These are phyloP conservation scores for Pentamera pediparva DNA, from an alignment of 53 echinoderm and acorn worm genomes.

Conservation along the genomic window DNA sequence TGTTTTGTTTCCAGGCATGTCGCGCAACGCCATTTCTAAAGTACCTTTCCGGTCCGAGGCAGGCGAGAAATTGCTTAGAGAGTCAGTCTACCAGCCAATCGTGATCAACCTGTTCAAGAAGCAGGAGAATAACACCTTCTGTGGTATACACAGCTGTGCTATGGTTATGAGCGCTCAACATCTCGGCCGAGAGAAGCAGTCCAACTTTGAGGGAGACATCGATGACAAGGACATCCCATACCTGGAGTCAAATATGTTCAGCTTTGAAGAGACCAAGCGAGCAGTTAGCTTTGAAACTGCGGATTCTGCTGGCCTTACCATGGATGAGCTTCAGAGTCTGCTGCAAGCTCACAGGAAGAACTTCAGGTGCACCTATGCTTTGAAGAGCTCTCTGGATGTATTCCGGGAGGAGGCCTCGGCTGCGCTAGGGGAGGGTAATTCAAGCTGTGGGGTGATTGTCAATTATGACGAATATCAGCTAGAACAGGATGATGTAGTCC, in stretches of 20 bases:
- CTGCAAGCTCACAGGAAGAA: constrained; percentile 32
- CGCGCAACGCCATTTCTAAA: not conserved
- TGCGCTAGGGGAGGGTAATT: constrained; percentile 33
- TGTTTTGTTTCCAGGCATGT: constrained; percentile 5
- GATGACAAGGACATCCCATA: constrained; percentile 4
- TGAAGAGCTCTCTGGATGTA: constrained; percentile 41
- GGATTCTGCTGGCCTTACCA: constrained; percentile 29
- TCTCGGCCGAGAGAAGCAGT: constrained; percentile 24
- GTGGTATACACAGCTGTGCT: constrained; percentile 53
- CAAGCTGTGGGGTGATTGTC: constrained; percentile 41
- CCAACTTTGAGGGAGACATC: not conserved
- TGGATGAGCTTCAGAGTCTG: constrained; percentile 35
- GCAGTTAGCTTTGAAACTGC: constrained; percentile 25
- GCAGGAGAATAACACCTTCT: constrained; percentile 51
- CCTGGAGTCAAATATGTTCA: constrained; percentile 52
- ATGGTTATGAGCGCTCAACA: constrained; percentile 53
- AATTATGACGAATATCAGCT: constrained; percentile 48
- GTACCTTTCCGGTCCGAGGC: constrained; percentile 30
- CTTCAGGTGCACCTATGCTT: constrained; percentile 16
- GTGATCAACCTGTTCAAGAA: constrained; percentile 53
- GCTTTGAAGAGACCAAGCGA: constrained; percentile 34
- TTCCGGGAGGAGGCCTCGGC: constrained; percentile 39
- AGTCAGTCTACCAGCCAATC: constrained; percentile 28
- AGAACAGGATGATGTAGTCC: constrained; percentile 32
- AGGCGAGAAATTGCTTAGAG: constrained; percentile 44